These are phyloP conservation scores for Zygaena filipendulae DNA, from an alignment of 2,888 invertebrate genomes.

Conservation along the genomic window DNA sequence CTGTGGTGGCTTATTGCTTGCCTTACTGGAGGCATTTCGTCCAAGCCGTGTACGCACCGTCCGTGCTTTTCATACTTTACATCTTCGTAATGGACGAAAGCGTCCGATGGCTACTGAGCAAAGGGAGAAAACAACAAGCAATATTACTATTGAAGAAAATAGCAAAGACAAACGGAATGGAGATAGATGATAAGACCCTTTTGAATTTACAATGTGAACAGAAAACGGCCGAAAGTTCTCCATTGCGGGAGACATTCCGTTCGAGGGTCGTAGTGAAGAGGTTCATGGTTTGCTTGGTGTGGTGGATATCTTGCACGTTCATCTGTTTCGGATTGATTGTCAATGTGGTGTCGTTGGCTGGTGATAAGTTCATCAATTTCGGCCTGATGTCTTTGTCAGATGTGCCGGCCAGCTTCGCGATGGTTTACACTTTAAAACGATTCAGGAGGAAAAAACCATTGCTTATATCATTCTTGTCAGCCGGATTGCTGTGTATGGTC, in stretches of 20 bases:
- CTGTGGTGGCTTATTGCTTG: conserved; percentile 69
- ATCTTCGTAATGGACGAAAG: conserved; percentile 76
- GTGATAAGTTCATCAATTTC: conserved; percentile 79
- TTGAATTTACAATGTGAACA: conserved; percentile 25
- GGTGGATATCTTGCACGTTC: conserved; percentile 35
- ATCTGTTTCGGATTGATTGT: conserved; percentile 73
- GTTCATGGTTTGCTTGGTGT: conserved; percentile 29
- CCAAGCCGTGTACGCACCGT: conserved; percentile 73
- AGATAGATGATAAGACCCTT: conserved; percentile 26
- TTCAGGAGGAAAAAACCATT: conserved; percentile 62
- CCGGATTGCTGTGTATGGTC: conserved; percentile 59
- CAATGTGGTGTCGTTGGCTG: conserved; percentile 76
- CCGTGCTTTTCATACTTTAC: conserved; percentile 70
- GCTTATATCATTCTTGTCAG: conserved; percentile 51
- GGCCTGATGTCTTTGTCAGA: conserved; percentile 67
- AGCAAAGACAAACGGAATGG: conserved; percentile 43
- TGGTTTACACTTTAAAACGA: conserved; percentile 56
- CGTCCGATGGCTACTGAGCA: conserved; percentile 77
- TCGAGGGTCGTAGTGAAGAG: conserved; percentile 27
- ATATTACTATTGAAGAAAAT: conserved; percentile 67
- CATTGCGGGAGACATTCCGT: conserved; percentile 23
- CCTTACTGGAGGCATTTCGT: conserved; percentile 75
- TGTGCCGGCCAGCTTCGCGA: conserved; percentile 65
- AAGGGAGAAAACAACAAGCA: conserved; percentile 72
- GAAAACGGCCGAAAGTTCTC: conserved; percentile 15